Base-by-base conservation (phyloP, 2,888 invertebrate species). In the Elysia crispata region DNA sequence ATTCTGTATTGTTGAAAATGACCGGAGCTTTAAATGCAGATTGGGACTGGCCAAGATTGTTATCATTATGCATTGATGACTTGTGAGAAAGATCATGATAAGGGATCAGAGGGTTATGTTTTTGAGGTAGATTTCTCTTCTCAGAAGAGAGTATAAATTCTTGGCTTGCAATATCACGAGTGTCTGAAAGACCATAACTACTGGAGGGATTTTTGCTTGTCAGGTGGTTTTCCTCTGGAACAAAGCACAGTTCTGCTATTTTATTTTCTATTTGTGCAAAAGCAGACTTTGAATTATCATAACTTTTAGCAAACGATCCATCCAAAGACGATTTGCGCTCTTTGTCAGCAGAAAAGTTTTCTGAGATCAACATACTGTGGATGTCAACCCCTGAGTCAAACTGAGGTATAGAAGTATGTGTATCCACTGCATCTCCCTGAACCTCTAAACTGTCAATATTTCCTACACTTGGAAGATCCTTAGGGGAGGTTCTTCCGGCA, bases 191-290 rank as follows among this genome's bases (percentile, higher is more conserved):
- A 41, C 41, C 41, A 41, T 41, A 41, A 41, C 3, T 41, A 41
- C 11, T 41, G 41, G 41, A 6, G 3, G 41, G 11, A 41, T 41
- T 41, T 41, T 41, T 41, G 41, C 11, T 41, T 3, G 41, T 3
- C 11, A 11, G 11, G 5, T 41, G 41, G 41, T 41, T 41, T 11
- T 41, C 41, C 41, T 41, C 41, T 41, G 41, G 41, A 41, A 41
- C 60, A 60, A 18, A 23, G 31, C 70, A 70, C 31, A 70, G 28
- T 8, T 31, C 31, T n/a, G 70, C 70, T 3, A 70, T 70, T 41
- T 41, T 70, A 31, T 25, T 31, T 41, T 70, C 70, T 5, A 70
- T 70, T 8, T 33, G 31, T 6, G 70, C 25, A 30, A 70, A 33
- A 5, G 70, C 70, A 18, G 70, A 70, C 25, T 28, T 66, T 23